phyloP scores from a whole-genome alignment of 1,140 invertebrate species.

The Apocrypta bakeri region DNA sequence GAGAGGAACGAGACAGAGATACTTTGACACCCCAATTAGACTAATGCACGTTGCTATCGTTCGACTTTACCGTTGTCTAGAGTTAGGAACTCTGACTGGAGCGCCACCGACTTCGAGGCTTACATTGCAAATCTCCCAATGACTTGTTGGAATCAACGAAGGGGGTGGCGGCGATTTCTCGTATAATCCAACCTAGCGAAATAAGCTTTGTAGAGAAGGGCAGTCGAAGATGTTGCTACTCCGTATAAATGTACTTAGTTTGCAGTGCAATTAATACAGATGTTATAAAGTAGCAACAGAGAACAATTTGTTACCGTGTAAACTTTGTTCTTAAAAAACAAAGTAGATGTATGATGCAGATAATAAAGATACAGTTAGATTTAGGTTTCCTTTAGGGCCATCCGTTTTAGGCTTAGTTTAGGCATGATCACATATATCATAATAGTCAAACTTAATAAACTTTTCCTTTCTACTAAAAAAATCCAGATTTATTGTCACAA shows the following conservation, averaged over 20 bases:
- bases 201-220: no score
- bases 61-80: conserved; percentile 44
- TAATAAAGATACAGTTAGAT: no score
- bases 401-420: no score
- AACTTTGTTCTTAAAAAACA: no score
- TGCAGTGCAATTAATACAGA: background rate
- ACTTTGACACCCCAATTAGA: background rate
- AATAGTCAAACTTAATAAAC: no score
- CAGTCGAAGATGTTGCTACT: background rate
- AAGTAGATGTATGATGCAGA: no score
- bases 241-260: background rate
- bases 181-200: conserved; percentile 21
- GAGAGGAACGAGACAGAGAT: background rate
- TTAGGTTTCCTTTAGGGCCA: no score
- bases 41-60: background rate
- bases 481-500: background rate
- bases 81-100: conserved; percentile 38
- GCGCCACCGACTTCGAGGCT: conserved; percentile 21
- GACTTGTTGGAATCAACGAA: conserved; percentile 36
- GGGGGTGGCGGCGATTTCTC: conserved; percentile 9
- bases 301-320: no score
- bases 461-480: background rate
- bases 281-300: background rate
- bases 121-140: conserved; percentile 48
- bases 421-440: no score